Percentiles rank a stretch among this genome's conserved stretches.
phyloP scores from a whole-genome alignment of 1,140 invertebrate species.

The Drosophila malerkotliana region DNA sequence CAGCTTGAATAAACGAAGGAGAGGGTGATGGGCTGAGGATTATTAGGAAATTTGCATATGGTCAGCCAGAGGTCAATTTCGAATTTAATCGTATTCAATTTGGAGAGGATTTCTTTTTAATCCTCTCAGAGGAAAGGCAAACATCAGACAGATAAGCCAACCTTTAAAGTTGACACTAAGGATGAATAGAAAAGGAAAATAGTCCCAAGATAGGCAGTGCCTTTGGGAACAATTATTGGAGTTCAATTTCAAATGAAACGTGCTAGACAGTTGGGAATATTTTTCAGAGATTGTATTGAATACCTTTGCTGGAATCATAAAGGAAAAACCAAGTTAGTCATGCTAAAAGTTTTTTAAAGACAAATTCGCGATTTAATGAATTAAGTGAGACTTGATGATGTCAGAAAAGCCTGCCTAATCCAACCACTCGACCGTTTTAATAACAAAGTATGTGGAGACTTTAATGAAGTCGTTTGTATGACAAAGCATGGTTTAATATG shows the following conservation, averaged over 20 bases:
- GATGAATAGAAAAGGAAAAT: background rate
- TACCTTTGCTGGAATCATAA: background rate
- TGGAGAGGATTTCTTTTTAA: constrained; percentile 80
- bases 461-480: constrained; percentile 78
- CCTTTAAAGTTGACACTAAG: background rate
- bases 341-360: background rate
- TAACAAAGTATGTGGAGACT: constrained; percentile 48
- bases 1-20: constrained; percentile 56
- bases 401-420: constrained; percentile 22
- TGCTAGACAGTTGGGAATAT: constrained; percentile 23
- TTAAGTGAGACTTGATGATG: constrained; percentile 22
- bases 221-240: constrained; percentile 83
- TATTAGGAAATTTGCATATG: constrained; percentile 66
- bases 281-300: constrained; percentile 14
- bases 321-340: too few species aligned
- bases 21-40: constrained; percentile 2
- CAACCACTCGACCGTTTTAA: constrained; percentile 33
- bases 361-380: background rate
- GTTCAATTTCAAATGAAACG: constrained; percentile 83
- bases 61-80: constrained; percentile 76
- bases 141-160: constrained; percentile 29
- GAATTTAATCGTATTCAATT: constrained; percentile 80
- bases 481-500: constrained; percentile 63
- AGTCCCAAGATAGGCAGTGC: constrained; percentile 46
- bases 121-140: constrained; percentile 41